Percentiles rank a stretch among this genome's conserved stretches.
Conservation (phyloP, 1,140 invertebrate genomes). For the Tetragonula clypearis region DNA sequence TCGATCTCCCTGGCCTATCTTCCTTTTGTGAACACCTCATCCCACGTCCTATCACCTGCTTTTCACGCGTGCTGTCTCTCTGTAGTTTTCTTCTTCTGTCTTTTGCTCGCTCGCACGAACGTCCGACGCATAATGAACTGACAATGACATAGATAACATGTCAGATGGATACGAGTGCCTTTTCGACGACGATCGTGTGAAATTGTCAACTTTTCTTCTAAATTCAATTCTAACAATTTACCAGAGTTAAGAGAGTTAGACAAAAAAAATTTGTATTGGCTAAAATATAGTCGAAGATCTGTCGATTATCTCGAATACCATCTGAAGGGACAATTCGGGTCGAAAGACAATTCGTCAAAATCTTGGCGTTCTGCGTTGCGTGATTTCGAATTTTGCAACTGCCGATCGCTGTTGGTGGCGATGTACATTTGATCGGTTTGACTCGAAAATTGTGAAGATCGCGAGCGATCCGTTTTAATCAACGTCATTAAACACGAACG, state of each 20-base stretch:
- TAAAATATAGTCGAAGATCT: too few species aligned
- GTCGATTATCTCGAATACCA: not conserved
- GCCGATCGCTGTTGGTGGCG: not conserved
- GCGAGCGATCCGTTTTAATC: not conserved
- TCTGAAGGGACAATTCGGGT: not conserved
- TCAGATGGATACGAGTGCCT: slow-evolving; percentile 59
- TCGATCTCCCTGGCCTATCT: slow-evolving; percentile 53
- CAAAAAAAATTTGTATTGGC: not conserved
- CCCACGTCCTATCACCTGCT: slow-evolving; percentile 13
- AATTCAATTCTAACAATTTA: slow-evolving; percentile 47
- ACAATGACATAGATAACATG: slow-evolving; percentile 37
- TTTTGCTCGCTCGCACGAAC: slow-evolving; percentile 17
- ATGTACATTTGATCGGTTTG: not conserved
- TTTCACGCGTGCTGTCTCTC: slow-evolving; percentile 16
- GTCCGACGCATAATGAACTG: slow-evolving; percentile 29
- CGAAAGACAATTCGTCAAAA: too few species aligned
- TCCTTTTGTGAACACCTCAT: slow-evolving; percentile 50
- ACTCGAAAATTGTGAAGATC: slow-evolving; percentile 1
- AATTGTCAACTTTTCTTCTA: slow-evolving; percentile 48
- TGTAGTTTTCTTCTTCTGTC: slow-evolving; percentile 26
- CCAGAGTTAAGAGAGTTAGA: not conserved
- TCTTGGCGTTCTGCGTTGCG: too few species aligned
- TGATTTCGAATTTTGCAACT: not conserved
- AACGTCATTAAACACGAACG: slow-evolving; percentile 19
- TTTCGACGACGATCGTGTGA: slow-evolving; percentile 46